phyloP scores from a whole-genome alignment of 2,797 vertebrate species.

The Lophotriccus pileatus region DNA sequence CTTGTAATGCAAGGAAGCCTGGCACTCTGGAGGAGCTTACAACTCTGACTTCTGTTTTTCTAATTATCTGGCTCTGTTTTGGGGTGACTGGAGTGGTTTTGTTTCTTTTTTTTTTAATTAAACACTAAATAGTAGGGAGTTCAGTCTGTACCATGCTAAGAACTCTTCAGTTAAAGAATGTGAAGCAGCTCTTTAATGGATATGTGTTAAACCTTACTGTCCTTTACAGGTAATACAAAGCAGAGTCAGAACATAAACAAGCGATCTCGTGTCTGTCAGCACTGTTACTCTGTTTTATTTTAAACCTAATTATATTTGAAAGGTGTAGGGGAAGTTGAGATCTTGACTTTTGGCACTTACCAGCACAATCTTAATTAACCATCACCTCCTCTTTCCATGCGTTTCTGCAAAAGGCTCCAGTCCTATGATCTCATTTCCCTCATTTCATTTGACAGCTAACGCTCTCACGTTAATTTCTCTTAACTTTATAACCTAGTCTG shows the following conservation, averaged over 20 bases:
- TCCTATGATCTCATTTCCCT: neutral
- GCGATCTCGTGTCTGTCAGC: neutral
- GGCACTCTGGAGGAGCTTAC: neutral
- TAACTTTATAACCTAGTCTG: neutral
- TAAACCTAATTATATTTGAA: neutral
- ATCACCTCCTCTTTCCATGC: neutral
- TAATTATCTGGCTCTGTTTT: neutral
- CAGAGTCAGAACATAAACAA: neutral
- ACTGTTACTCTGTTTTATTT: conserved; percentile 19
- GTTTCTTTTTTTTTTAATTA: neutral
- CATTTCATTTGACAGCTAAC: neutral
- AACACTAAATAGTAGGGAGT: neutral
- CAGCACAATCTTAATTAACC: conserved; percentile 26
- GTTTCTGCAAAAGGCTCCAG: neutral
- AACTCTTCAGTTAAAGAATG: neutral
- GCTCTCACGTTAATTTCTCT: neutral
- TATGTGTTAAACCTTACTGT: neutral
- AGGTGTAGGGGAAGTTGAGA: neutral
- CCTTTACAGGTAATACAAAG: neutral
- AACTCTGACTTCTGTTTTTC: neutral
- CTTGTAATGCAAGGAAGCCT: neutral
- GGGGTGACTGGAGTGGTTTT: neutral
- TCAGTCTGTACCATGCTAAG: neutral
- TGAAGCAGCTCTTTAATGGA: neutral
- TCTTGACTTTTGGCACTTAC: neutral